A percentile compares a stretch with the other conserved stretches of the same genome.
phyloP scores from a whole-genome alignment of 2,113 vertebrate genomes.

The Anolis carolinensis region DNA sequence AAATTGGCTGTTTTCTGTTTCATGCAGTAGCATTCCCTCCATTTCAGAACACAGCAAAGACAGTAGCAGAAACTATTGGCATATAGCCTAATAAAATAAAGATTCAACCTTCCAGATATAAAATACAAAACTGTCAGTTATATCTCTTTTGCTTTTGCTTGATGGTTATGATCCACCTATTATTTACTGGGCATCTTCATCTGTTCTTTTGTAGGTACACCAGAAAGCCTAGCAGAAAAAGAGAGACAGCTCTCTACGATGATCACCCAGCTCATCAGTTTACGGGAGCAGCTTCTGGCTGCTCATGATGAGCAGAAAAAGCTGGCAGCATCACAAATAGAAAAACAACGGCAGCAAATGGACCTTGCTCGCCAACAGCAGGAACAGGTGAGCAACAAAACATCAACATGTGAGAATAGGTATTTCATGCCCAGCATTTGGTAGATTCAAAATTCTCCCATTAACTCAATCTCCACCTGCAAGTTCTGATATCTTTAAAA shows the following conservation, averaged over 20 bases:
- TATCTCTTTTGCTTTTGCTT: neutral
- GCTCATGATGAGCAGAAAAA: conserved; percentile 99
- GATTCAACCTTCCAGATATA: neutral
- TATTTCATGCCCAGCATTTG: conserved; percentile 31
- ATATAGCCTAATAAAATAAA: conserved; percentile 40
- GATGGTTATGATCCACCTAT: conserved; percentile 6
- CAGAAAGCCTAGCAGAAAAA: conserved; percentile 97
- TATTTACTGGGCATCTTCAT: conserved; percentile 63
- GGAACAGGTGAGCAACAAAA: conserved; percentile 88
- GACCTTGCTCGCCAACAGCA: conserved; percentile 98
- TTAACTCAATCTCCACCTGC: too few species aligned
- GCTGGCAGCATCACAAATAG: conserved; percentile 97
- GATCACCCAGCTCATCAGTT: conserved; percentile 98
- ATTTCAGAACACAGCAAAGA: conserved; percentile 32
- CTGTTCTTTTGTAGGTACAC: conserved; percentile 84
- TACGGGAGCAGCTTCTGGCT: conserved; percentile 97
- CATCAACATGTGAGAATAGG: conserved; percentile 48
- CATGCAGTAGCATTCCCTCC: neutral
- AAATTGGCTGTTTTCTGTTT: conserved; percentile 40
- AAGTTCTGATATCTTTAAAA: neutral
- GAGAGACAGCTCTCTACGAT: conserved; percentile 98
- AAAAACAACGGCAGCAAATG: conserved; percentile 99
- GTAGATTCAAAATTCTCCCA: conserved; percentile 14
- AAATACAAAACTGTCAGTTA: neutral
- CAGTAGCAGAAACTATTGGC: conserved; percentile 23